Base-by-base conservation (phyloP, 2,113 vertebrate species). In the Psittacara wagleri region DNA sequence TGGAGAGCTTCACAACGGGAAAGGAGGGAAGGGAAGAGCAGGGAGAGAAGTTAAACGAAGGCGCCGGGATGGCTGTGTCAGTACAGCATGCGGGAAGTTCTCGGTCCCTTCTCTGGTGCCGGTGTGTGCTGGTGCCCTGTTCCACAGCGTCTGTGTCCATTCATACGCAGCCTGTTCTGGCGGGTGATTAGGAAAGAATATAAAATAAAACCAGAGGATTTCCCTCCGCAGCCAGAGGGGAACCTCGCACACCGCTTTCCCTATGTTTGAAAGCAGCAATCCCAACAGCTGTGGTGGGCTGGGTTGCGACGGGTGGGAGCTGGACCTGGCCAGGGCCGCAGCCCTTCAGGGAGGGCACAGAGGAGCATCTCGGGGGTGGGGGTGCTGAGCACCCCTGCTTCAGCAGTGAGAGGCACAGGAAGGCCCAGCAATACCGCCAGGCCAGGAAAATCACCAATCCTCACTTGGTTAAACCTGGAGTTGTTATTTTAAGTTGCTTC, bases 291-390 rank as follows among this genome's bases (percentile, higher is more conserved):
- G 5, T 6, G 29, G 22, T 6, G 73, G 83, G 17, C 9, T 35
- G 17, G 28, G 15, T 13, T 6, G 9, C 10, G 1, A 6, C 0
- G 12, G 12, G 55, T 2, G 7, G 10, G n/a, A 24, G 48, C 7
- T 1, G 9, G 29, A 59, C 33, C 20, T n/a, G 9, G 33, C 55
- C 55, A n/a, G 43, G 18, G 12, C 79, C 4, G 13, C 75, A 44
- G 63, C 43, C 43, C 37, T 33, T 18, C 17, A 3, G 9, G 39
- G 39, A 4, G 13, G 33, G n/a, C 54, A 8, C 37, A 11, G 48
- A 31, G 43, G 9, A 64, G 41, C 61, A 4, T 51, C 70, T 67
- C 7, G 13, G 33, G 19, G 6, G 11, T 10, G n/a, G 1, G 1
- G 8, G 29, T 13, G 15, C 49, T 18, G 35, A 10, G 1, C 27